Evolutionary conservation across 2,888 invertebrate species (phyloP), one percentile per base, ranked within the genome.

Genomic region (Aphodius sticticus): DNA sequence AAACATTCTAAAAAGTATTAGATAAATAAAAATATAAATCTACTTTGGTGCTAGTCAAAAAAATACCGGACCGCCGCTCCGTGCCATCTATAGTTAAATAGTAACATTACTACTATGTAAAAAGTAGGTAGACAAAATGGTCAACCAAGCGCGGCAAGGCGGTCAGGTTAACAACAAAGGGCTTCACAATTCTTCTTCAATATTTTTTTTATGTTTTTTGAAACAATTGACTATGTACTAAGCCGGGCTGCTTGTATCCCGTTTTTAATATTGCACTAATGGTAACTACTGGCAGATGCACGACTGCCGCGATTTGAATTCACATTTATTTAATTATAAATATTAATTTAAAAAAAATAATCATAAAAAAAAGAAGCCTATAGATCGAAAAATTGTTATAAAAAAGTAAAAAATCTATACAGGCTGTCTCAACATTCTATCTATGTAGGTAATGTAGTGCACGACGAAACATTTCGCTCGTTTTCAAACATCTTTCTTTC

Each of bases 351-450:
- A 85, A 85, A 85, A 86, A 86, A 87, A 87, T 15, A 74, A 74
- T 71, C 7, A 71, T 71, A 71, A 74, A 74, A 74, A 74, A 37
- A 74, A 74, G 74, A 87, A 86, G 84, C 85, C 86, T 85, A 85
- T 84, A 85, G 85, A 86, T 87, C 85, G 86, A 87, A 88, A 88
- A 85, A 87, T 53, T 7, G 86, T 88, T 88, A 88, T 88, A 88
- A 89, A 53, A 89, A 88, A 88, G 88, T 88, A 88, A 88, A 89
- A 89, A 89, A 89, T 88, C 88, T 88, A 88, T 86, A 37, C 36
- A 35, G 35, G 74, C 35, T 36, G 74, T 74, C 74, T 35, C 74
- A 53, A 53, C 53, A 53, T 53, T 53, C 9, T 12, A 53, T 53
- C 12, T 53, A 53, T 53, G 53, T 53, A 9, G 53, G 53, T 53